Percentiles rank a stretch among this genome's conserved stretches.
These are phyloP conservation scores for Cryptus armator DNA, from an alignment of 2,888 invertebrate species.

Conservation along the genomic window DNA sequence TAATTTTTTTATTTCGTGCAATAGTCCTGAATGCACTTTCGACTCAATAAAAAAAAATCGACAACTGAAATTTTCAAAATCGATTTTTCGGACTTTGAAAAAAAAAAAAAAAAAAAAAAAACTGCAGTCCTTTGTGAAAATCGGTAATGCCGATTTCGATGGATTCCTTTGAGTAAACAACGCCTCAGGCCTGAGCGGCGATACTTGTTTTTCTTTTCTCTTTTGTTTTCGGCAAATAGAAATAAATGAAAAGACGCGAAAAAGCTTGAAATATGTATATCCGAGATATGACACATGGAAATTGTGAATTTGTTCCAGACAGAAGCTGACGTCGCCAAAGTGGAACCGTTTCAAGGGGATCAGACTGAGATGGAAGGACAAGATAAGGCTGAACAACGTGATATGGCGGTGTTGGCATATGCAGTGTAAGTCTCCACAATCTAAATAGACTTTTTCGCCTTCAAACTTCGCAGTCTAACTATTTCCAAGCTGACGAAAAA, in stretches of 20 bases:
- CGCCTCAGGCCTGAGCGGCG: too few species aligned
- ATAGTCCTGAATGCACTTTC: too few species aligned
- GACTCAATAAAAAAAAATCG: too few species aligned
- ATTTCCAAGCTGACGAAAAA: background rate
- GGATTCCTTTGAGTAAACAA: too few species aligned
- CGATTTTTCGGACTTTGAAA: too few species aligned
- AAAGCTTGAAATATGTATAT: background rate
- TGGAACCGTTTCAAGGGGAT: slow-evolving; percentile 99
- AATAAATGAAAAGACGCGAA: background rate
- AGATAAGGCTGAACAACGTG: slow-evolving; percentile 99
- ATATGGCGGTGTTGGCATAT: slow-evolving; percentile 99
- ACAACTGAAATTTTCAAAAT: too few species aligned
- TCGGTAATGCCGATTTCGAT: too few species aligned
- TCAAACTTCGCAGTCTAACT: background rate
- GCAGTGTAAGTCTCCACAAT: slow-evolving; percentile 92
- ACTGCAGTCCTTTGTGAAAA: too few species aligned
- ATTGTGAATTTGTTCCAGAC: slow-evolving; percentile 89
- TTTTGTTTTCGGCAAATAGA: background rate
- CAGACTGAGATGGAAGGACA: slow-evolving; percentile 98
- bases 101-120: too few species aligned
- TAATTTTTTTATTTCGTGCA: background rate
- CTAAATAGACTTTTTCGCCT: background rate
- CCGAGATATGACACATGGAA: slow-evolving; percentile 64
- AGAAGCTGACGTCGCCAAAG: slow-evolving; percentile 99
- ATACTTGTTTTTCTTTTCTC: too few species aligned